Evolutionary conservation across 2,888 invertebrate genomes (phyloP), one percentile per base, ranked within the genome.

Genomic region (Erebia palarica): DNA sequence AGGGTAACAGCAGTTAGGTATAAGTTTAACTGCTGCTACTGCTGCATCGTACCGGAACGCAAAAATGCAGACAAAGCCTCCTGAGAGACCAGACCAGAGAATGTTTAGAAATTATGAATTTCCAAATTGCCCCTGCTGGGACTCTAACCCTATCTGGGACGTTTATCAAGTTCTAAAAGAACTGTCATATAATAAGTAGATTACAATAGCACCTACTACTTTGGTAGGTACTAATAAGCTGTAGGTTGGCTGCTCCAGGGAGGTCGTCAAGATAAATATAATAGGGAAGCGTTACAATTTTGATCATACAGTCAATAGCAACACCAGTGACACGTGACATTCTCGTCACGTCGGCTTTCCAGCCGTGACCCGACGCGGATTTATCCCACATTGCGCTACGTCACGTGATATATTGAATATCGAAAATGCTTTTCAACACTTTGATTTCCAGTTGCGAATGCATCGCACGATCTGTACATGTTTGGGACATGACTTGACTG

Each of bases 381-480:
- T 75, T 69, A 75, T 73, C 73, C 71, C 71, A 71, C 71, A 73
- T 75, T 75, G 69, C 58, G 69, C 69, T n/a, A 57, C 53, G 68
- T 75, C 75, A 71, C 65, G 64, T 71, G 71, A 73, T 70, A 73
- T 69, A 75, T 75, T 65, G 73, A 71, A 74, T 72, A 72, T 69
- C 60, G 65, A 69, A 65, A 73, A 71, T 68, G 68, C 47, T 63
- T 18, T 63, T 63, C 63, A 47, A 61, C 44, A 61, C 16, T 44
- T 44, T 44, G 44, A 44, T 44, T 61, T 61, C 44, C 16, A 60
- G 27, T 61, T 18, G 14, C 18, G 16, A 36, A 49, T 59, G 49
- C 57, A 66, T 55, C 14, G 18, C 18, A 66, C 55, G 18, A 18
- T 16, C 42, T 7, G 49, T 9, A 57, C 55, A 53, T 58, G 63